Percentiles rank a stretch among this genome's conserved stretches.
Conservation (phyloP, 2,113 vertebrate species). For the Alaudala cheleensis region DNA sequence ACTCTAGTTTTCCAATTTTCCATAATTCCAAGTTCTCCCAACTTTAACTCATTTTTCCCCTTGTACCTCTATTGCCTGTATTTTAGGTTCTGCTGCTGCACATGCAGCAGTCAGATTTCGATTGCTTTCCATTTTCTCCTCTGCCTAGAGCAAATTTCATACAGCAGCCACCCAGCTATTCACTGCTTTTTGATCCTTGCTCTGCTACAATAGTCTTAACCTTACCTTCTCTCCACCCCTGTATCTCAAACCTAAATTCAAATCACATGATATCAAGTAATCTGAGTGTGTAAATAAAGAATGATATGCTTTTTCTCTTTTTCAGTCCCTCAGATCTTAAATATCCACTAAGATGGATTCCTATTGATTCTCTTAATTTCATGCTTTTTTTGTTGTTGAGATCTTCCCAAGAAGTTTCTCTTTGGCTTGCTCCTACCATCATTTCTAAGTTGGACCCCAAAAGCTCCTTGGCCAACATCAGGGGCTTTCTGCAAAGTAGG, state of each 20-base stretch:
- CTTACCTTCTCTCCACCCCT: not conserved
- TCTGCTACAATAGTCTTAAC: not conserved
- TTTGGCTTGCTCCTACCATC: not conserved
- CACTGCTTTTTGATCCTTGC: not conserved
- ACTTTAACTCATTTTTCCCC: not conserved
- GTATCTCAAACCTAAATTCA: not conserved
- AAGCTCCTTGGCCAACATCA: not conserved
- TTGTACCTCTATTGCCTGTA: not conserved
- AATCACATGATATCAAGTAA: not conserved
- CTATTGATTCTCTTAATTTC: not conserved
- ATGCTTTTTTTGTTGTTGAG: not conserved
- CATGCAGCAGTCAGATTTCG: not conserved
- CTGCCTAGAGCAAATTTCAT: not conserved
- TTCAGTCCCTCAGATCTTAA: not conserved
- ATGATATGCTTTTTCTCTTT: not conserved
- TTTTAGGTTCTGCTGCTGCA: not conserved
- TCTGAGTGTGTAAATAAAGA: not conserved
- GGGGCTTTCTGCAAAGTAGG: not conserved
- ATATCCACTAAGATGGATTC: not conserved
- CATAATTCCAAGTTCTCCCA: not conserved
- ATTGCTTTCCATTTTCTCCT: not conserved
- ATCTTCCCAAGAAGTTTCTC: not conserved
- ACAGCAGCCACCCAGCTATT: not conserved
- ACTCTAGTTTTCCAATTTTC: not conserved
- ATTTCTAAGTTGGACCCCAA: not conserved